phyloP scores from a whole-genome alignment of 2,797 vertebrate species.

The Echiichthys vipera region DNA sequence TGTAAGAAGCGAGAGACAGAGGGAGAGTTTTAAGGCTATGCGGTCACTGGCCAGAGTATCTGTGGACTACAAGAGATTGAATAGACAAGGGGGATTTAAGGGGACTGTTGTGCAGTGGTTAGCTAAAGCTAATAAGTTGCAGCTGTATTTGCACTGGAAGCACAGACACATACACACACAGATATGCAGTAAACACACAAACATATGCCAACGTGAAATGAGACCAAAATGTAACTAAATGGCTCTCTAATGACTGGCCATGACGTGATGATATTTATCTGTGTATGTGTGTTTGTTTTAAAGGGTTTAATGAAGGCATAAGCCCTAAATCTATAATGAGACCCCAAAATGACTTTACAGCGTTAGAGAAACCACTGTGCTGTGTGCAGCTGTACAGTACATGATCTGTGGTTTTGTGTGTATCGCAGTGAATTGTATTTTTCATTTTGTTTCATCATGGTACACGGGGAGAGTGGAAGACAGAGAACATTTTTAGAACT shows the following conservation, averaged over 20 bases:
- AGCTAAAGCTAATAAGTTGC: conserved; percentile 77
- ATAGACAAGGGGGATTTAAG: conserved; percentile 71
- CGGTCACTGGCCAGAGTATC: conserved; percentile 78
- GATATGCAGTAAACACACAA: conserved; percentile 35
- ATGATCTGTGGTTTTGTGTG: conserved; percentile 53
- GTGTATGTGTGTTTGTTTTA: conserved; percentile 33
- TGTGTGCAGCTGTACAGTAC: conserved; percentile 28
- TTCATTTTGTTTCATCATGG: conserved; percentile 77
- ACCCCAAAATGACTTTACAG: conserved; percentile 45
- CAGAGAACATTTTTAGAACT: conserved; percentile 72
- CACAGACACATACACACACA: conserved; percentile 31
- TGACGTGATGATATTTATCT: conserved; percentile 48
- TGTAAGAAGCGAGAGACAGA: conserved; percentile 65
- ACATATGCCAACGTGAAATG: conserved; percentile 31
- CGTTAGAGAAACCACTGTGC: conserved; percentile 51
- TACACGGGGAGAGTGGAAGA: conserved; percentile 63
- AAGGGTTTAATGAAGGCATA: conserved; percentile 49
- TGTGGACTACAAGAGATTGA: conserved; percentile 69
- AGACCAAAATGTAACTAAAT: conserved; percentile 47
- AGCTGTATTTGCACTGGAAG: conserved; percentile 74
- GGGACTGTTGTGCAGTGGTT: conserved; percentile 74
- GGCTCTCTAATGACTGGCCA: conserved; percentile 49
- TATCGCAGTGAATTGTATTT: conserved; percentile 65
- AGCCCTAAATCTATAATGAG: conserved; percentile 54
- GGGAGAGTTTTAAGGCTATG: conserved; percentile 79